Conservation (phyloP, 23 tunicate species). For the Trididemnum miniatum region DNA sequence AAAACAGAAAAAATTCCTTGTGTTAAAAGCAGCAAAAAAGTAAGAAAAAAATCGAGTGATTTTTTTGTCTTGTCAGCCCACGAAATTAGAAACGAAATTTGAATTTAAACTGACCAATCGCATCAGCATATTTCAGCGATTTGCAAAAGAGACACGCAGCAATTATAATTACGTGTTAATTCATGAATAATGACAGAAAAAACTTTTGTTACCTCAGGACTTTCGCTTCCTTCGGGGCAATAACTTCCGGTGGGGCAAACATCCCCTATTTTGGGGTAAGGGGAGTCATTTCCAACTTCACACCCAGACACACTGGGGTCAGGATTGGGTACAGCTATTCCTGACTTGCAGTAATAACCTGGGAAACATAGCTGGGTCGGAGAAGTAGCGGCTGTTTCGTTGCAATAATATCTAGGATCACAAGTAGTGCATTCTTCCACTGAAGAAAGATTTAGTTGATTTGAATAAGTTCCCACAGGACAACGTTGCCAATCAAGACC, state of each 20-base stretch:
- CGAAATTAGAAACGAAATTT: no score
- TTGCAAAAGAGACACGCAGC: no score
- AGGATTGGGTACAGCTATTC: conserved; percentile 56
- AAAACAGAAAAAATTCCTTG: no score
- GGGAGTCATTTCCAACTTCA: conserved; percentile 21
- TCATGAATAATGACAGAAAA: no score
- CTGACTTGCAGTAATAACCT: conserved; percentile 83
- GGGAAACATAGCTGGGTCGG: conserved; percentile 46
- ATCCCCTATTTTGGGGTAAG: conserved; percentile 65
- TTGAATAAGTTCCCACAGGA: conserved; percentile 82
- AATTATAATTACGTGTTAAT: no score
- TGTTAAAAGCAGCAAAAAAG: no score
- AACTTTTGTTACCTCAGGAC: conserved; percentile 56
- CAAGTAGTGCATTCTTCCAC: conserved; percentile 67
- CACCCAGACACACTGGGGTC: conserved; percentile 38
- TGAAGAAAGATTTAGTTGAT: background rate
- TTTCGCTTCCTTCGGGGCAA: conserved; percentile 53
- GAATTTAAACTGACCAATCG: no score
- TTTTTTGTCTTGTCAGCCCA: no score
- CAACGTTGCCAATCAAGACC: conserved; percentile 65
- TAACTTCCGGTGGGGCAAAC: conserved; percentile 84
- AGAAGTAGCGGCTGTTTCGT: conserved; percentile 49
- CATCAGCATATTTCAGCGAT: no score
- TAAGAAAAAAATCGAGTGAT: no score
- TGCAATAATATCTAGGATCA: conserved; percentile 61